phyloP scores from a whole-genome alignment of 2,888 invertebrate species.

The Mesopsocus fuscifrons region DNA sequence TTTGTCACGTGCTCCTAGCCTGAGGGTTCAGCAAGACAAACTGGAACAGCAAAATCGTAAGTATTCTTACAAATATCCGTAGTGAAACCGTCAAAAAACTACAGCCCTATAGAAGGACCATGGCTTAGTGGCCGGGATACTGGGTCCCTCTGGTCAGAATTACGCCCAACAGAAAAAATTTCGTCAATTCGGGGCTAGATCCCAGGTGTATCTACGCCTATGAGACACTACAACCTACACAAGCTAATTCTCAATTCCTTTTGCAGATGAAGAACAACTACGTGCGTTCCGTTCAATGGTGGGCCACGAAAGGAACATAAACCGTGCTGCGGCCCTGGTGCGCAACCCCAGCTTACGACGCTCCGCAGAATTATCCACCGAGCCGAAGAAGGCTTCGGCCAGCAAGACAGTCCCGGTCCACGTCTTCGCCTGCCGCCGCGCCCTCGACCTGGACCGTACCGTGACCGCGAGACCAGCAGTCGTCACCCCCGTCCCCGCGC shows the following conservation, averaged over 20 bases:
- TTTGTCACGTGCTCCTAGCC: neutral
- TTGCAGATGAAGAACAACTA: neutral
- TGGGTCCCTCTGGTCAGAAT: no score
- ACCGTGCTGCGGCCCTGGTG: neutral
- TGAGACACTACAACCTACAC: no score
- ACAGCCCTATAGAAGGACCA: no score
- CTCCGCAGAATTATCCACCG: constrained; percentile 2
- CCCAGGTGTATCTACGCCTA: no score
- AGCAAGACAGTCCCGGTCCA: neutral
- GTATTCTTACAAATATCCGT: no score
- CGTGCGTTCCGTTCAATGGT: neutral
- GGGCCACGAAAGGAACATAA: neutral
- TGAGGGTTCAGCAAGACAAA: no score
- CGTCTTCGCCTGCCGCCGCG: neutral
- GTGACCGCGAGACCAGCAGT: neutral
- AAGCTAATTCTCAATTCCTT: no score
- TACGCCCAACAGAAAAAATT: no score
- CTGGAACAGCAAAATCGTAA: no score
- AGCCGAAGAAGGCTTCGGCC: neutral
- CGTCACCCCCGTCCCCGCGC: neutral
- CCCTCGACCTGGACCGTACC: neutral
- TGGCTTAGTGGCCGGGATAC: no score
- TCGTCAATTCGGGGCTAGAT: no score
- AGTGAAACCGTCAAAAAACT: no score
- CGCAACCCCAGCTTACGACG: neutral